phyloP scores from a whole-genome alignment of 2,888 invertebrate species.

The Drosophila rellima region DNA sequence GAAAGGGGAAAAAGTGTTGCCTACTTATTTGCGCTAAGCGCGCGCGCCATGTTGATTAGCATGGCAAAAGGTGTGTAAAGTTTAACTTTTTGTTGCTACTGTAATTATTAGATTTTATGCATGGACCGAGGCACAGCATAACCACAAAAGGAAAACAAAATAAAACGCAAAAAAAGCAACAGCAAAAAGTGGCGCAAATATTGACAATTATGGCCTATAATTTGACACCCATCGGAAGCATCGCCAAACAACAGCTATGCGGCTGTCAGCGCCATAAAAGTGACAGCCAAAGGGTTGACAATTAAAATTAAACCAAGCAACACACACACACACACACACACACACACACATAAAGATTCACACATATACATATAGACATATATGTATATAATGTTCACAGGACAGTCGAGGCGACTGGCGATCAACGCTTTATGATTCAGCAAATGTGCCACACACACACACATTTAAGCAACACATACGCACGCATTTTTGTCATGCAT shows the following conservation, averaged over 20 bases:
- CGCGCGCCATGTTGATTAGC: conserved; percentile 72
- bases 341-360: conserved; percentile 24
- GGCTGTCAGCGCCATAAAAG: conserved; percentile 56
- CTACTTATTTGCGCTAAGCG: conserved; percentile 63
- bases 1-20: conserved; percentile 40
- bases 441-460: conserved; percentile 41
- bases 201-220: conserved; percentile 83
- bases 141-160: background rate
- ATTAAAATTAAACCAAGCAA: conserved; percentile 71
- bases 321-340: conserved; percentile 30
- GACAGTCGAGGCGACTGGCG: conserved; percentile 21
- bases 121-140: conserved; percentile 28
- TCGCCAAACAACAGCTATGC: conserved; percentile 27
- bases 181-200: conserved; percentile 67
- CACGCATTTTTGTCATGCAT: conserved; percentile 75
- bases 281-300: conserved; percentile 75
- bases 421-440: conserved; percentile 72
- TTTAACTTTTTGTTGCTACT: conserved; percentile 42
- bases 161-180: conserved; percentile 2
- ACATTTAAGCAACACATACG: conserved; percentile 18
- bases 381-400: conserved; percentile 13
- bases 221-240: conserved; percentile 74
- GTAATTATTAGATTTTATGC: conserved; percentile 80
- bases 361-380: conserved; percentile 4
- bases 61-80: conserved; percentile 54